Evolutionary conservation across 64 coral and sea anemone genomes (phyloP).

Genomic region (Actinia equina): DNA sequence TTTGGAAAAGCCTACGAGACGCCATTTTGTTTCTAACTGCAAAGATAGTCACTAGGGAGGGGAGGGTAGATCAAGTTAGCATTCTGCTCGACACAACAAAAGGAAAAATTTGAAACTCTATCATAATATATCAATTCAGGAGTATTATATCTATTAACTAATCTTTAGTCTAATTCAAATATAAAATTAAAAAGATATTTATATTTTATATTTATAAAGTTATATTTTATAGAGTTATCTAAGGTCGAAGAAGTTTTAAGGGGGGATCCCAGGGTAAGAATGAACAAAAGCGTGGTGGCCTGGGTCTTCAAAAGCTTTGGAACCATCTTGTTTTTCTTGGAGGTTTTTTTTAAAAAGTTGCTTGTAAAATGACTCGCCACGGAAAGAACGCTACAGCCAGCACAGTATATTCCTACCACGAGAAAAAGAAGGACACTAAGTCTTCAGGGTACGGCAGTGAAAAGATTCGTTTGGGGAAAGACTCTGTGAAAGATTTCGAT

Average conservation of each 20-base stretch:
- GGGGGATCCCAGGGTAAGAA: no score
- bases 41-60: neutral
- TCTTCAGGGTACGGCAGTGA: conserved; percentile 93
- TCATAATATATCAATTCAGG: no score
- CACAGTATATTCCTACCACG: conserved; percentile 93
- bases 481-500: conserved; percentile 96
- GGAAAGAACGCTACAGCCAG: conserved; percentile 92
- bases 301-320: no score
- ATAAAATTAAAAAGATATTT: no score
- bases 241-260: no score
- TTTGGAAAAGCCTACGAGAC: conserved; percentile 43
- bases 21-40: conserved; percentile 40
- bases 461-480: conserved; percentile 90
- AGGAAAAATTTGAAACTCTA: no score
- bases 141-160: no score
- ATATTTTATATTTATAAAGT: no score
- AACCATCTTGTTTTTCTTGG: neutral
- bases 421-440: conserved; percentile 89
- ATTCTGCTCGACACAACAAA: no score
- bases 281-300: no score
- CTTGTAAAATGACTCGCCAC: conserved; percentile 72
- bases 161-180: no score
- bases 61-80: neutral
- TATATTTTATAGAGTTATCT: no score
- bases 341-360: neutral